These are phyloP conservation scores for Lutjanus erythropterus DNA, from an alignment of 2,113 vertebrate genomes.

Conservation along the genomic window DNA sequence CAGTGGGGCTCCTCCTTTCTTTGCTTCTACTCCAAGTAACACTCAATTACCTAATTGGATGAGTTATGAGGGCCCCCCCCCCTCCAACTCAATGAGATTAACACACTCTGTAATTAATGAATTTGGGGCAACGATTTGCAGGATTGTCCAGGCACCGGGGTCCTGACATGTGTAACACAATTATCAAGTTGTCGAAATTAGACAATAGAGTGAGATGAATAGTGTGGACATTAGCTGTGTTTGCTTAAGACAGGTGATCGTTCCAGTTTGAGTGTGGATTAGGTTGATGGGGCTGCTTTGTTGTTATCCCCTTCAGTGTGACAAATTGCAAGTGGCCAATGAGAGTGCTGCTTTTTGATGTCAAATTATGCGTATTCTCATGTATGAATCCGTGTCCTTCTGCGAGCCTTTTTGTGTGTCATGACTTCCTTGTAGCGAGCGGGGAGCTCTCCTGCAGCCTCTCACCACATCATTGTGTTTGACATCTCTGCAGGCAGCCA, in stretches of 20 bases:
- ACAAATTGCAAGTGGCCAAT: too few species aligned
- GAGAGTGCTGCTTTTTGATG: background rate
- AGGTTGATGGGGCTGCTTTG: background rate
- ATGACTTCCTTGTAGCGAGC: slow-evolving; percentile 44
- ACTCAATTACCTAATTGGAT: slow-evolving; percentile 84
- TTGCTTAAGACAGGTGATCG: slow-evolving; percentile 52
- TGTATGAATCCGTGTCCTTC: slow-evolving; percentile 46
- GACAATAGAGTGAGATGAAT: slow-evolving; percentile 61
- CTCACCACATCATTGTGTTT: slow-evolving; percentile 78
- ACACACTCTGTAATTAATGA: slow-evolving; percentile 78
- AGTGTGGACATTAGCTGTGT: slow-evolving; percentile 34
- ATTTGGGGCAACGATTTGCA: slow-evolving; percentile 73
- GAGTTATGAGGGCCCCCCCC: slow-evolving; percentile 77
- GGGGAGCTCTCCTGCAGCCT: slow-evolving; percentile 56
- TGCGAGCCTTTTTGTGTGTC: slow-evolving; percentile 46
- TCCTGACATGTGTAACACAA: slow-evolving; percentile 70
- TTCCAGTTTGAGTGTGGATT: slow-evolving; percentile 16
- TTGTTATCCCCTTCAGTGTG: slow-evolving; percentile 8
- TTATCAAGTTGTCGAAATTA: slow-evolving; percentile 68
- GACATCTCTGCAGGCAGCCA: slow-evolving; percentile 71
- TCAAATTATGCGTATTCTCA: background rate
- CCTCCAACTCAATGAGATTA: slow-evolving; percentile 81
- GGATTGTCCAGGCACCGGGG: slow-evolving; percentile 59
- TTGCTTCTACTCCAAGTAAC: slow-evolving; percentile 76
- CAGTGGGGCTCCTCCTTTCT: slow-evolving; percentile 61